Evolutionary conservation across 2,113 vertebrate species (phyloP).

Genomic region (Peromyscus californicus): DNA sequence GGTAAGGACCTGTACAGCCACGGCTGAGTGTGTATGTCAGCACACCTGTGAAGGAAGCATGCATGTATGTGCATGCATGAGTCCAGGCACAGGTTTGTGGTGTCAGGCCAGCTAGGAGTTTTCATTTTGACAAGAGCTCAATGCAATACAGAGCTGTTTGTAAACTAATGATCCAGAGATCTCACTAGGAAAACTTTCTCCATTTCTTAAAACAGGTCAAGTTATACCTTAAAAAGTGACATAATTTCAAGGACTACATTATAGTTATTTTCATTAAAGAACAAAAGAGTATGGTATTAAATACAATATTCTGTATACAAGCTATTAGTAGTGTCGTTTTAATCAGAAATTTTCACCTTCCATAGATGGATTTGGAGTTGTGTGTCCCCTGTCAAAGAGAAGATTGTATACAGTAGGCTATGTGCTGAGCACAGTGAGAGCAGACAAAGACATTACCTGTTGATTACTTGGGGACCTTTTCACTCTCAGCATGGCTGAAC

Average conservation of each 20-base stretch:
- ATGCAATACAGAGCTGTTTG: too few species aligned
- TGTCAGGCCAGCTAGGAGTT: neutral
- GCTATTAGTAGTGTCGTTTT: neutral
- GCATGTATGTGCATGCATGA: neutral
- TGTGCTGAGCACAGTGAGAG: neutral
- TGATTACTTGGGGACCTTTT: neutral
- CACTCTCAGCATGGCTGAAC: neutral
- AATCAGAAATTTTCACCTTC: neutral
- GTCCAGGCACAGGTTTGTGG: neutral
- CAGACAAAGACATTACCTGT: neutral
- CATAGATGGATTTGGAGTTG: neutral
- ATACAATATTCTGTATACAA: neutral
- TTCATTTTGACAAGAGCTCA: neutral
- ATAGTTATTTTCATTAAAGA: neutral
- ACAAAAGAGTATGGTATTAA: neutral
- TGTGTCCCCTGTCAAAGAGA: neutral
- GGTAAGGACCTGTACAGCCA: too few species aligned
- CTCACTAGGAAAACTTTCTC: neutral
- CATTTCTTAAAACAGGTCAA: neutral
- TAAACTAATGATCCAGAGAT: neutral
- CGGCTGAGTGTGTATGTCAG: neutral
- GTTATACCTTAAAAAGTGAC: neutral
- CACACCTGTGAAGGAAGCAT: too few species aligned
- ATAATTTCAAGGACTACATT: neutral
- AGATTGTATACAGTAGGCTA: neutral